Evolutionary conservation across 1,140 invertebrate genomes (phyloP).

Genomic region (Orchestia grillus): DNA sequence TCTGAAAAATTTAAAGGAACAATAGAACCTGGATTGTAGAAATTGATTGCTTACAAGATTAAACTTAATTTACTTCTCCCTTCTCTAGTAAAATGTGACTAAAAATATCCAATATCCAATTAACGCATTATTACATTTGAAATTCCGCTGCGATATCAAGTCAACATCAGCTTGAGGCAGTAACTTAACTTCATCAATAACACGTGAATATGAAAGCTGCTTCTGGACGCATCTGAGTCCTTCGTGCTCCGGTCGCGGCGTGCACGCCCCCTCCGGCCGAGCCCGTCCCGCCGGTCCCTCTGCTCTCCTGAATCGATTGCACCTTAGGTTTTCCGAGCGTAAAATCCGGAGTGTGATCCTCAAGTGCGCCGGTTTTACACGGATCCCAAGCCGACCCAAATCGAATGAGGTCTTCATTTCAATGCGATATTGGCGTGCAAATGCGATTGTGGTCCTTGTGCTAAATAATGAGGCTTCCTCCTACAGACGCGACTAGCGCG

Average conservation of each 20-base stretch:
- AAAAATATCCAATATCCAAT: background rate
- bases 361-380: constrained; percentile 54
- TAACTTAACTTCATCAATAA: background rate
- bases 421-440: constrained; percentile 55
- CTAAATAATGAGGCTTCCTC: constrained; percentile 24
- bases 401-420: constrained; percentile 55
- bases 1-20: too few species aligned
- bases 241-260: background rate
- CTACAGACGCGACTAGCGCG: background rate
- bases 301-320: constrained; percentile 21
- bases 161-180: background rate
- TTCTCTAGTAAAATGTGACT: background rate
- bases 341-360: constrained; percentile 38
- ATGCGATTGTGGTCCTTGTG: constrained; percentile 52
- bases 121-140: background rate
- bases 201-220: background rate
- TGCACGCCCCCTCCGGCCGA: background rate
- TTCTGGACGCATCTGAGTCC: background rate
- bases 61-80: background rate
- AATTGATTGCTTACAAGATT: background rate
- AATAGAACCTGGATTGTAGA: too few species aligned
- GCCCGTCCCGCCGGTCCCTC: background rate
- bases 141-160: background rate
- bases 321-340: constrained; percentile 34
- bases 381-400: constrained; percentile 50